Evolutionary conservation across 1,140 invertebrate species (phyloP), one percentile per base, ranked within the genome.

Genomic region (Antheraea pernyi): DNA sequence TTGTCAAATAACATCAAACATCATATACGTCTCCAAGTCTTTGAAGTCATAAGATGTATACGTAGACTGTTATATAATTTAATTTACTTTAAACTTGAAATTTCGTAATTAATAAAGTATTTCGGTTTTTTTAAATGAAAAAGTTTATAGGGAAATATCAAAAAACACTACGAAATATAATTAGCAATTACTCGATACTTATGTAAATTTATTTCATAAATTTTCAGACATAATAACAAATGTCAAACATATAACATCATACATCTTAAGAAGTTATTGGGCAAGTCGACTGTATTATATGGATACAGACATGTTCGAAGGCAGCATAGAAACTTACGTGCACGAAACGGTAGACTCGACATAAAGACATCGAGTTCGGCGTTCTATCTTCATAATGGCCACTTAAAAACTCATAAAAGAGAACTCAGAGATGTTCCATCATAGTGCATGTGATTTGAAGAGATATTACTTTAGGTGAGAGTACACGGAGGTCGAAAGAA

Each of bases 361-460:
- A 78, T 77, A 75, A 72, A 76, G 81, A 78, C 80, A 82, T 83
- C 79, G 84, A 83, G 75, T 87, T 78, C 66, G 74, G 69, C 71
- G 76, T 74, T 78, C 76, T 65, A 76, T 75, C 71, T 68, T 72
- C 66, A 73, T 83, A 86, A 86, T 84, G 77, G 84, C 77, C 79
- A 85, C 86, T 86, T 85, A 84, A 80, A 85, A 88, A 86, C 70
- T 85, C 77, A 79, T 85, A 84, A 83, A 85, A 85, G 77, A 72
- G 77, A 79, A 81, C 70, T 81, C 70, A 70, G 65, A 83, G 74
- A 69, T 68, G 67, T 66, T 72, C 63, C 71, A 70, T 68, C 59
- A 62, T 39, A 68, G 67, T 48, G 46, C 67, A 72, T 68, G 59
- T 65, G 75, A 77, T 77, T 69, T 67, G 62, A 65, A 39, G 58